Evolutionary conservation across 2,888 invertebrate genomes (phyloP), one percentile per base, ranked within the genome.

Genomic region (Beris morrisii): DNA sequence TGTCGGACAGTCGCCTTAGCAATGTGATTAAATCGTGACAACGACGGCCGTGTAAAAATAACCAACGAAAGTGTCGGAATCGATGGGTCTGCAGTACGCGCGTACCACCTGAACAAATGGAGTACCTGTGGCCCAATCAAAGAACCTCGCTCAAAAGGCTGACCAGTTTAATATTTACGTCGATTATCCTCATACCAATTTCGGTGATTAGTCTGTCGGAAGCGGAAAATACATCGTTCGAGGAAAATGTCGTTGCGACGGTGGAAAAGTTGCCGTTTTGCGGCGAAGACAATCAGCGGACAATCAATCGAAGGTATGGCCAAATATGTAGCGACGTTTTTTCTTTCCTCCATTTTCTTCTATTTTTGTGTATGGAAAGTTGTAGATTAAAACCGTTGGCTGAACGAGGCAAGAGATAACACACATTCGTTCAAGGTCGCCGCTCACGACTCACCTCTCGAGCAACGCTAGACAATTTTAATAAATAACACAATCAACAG

Each of bases 291-390:
- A 70, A 73, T 67, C 77, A 78, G 58, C 74, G 76, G n/a, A 75
- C 75, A 12, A 75, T 79, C 64, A 78, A 76, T 59, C 74, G 79
- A 11, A 78, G 79, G 79, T 80, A 74, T 7, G 50, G 3, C 48
- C 13, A n/a, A n/a, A n/a, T n/a, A n/a, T n/a, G n/a, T n/a, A 48
- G 5, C 48, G 6, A 13, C 48, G 2, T 15, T 15, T n/a, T 2
- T 9, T 22, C 28, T 30, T 38, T 38, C 38, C 9, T 38, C 38
- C 38, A 38, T n/a, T 9, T n/a, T 52, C 38, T 13, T 76, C 92
- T 92, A 74, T 82, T 93, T 71, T 82, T 95, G 65, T 85, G 95
- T 74, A 89, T 97, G 38, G 38, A 3, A 38, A 38, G 38, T 38
- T 38, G 38, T 38, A 38, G 38, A 38, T 38, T 22, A 38, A 38